Evolutionary conservation across 2,888 invertebrate genomes (phyloP).

Genomic region (Teleiodes luculella): DNA sequence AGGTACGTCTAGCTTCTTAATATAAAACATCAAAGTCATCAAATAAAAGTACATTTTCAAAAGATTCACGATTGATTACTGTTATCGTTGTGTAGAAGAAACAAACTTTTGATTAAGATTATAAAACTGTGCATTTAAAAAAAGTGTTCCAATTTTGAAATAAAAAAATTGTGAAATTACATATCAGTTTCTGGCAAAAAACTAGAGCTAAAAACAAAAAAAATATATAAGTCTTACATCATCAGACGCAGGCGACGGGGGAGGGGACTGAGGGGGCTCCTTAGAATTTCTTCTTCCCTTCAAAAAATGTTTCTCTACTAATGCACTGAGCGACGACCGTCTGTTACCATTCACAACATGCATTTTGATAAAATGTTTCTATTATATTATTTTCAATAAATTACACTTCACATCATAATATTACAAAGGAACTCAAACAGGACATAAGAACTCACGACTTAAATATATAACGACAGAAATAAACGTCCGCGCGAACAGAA

Average conservation of each 20-base stretch:
- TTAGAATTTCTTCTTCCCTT: slow-evolving; percentile 46
- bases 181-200: no score
- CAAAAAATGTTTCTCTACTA: slow-evolving; percentile 49
- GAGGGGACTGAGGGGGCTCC: slow-evolving; percentile 40
- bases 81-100: no score
- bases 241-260: slow-evolving; percentile 40
- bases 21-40: no score
- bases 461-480: slow-evolving; percentile 23
- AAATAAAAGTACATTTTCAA: no score
- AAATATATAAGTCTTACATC: slow-evolving; percentile 29
- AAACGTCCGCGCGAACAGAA: slow-evolving; percentile 61
- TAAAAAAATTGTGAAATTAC: no score
- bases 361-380: slow-evolving; percentile 1
- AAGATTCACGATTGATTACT: no score
- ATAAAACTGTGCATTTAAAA: no score
- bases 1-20: no score
- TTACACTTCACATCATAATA: not conserved
- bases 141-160: no score
- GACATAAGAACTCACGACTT: slow-evolving; percentile 30
- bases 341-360: slow-evolving; percentile 40
- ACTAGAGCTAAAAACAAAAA: not conserved
- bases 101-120: no score
- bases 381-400: not conserved
- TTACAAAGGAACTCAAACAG: slow-evolving; percentile 14
- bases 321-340: slow-evolving; percentile 41